phyloP scores from a whole-genome alignment of 2,797 vertebrate species.

The Thaleichthys pacificus region DNA sequence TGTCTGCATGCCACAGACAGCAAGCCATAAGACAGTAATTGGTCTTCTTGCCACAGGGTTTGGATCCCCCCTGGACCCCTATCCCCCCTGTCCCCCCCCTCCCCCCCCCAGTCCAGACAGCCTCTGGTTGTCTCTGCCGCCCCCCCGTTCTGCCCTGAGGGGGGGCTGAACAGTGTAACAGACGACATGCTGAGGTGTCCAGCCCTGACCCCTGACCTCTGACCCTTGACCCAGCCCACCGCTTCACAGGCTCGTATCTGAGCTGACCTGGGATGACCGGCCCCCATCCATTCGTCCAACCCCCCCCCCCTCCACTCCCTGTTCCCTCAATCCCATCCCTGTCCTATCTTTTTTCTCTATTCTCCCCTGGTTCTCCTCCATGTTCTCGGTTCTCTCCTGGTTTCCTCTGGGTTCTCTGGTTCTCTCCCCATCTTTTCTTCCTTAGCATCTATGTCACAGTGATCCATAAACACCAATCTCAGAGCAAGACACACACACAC shows the following conservation, averaged over 20 bases:
- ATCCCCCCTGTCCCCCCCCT: background rate
- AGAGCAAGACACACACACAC: constrained; percentile 27
- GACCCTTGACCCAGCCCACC: constrained; percentile 56
- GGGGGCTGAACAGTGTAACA: constrained; percentile 50
- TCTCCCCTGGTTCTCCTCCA: background rate
- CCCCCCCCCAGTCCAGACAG: constrained; percentile 60
- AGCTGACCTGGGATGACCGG: constrained; percentile 64
- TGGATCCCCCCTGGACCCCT: constrained; percentile 32
- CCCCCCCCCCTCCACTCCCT: constrained; percentile 11
- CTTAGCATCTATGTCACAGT: background rate
- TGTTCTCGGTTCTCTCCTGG: background rate
- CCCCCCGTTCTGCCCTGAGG: constrained; percentile 29
- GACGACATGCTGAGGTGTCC: constrained; percentile 53
- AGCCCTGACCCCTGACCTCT: constrained; percentile 18
- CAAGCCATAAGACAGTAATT: constrained; percentile 66
- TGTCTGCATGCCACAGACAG: constrained; percentile 69
- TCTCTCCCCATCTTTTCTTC: background rate
- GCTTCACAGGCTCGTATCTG: constrained; percentile 68
- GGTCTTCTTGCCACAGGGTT: constrained; percentile 47
- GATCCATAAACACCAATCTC: constrained; percentile 32
- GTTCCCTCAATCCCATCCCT: constrained; percentile 4
- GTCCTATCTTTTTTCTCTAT: constrained; percentile 13
- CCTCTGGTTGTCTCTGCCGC: constrained; percentile 22
- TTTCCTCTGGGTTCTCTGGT: background rate
- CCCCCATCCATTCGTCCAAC: constrained; percentile 45